These are phyloP conservation scores for Chelidonichthys spinosus DNA, from an alignment of 2,797 vertebrate genomes.

Conservation along the genomic window DNA sequence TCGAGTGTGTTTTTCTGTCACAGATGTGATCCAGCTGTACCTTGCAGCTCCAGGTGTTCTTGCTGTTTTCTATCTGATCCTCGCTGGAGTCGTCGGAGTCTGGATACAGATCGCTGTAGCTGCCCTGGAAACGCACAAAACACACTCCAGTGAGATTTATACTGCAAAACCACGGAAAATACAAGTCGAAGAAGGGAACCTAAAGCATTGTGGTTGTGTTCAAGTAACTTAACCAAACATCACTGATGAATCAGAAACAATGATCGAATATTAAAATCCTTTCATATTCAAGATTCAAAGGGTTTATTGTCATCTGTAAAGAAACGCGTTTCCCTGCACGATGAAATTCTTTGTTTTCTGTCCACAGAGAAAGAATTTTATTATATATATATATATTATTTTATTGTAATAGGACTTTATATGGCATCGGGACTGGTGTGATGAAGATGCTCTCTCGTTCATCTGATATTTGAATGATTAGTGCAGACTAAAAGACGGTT, in stretches of 20 bases:
- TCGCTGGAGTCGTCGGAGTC: slow-evolving; percentile 99
- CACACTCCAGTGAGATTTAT: background rate
- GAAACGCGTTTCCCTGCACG: too few relatives aligned
- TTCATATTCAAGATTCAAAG: background rate
- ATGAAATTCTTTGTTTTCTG: too few relatives aligned
- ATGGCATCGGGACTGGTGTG: too few relatives aligned
- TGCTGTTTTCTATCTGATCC: slow-evolving; percentile 99
- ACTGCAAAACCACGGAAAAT: background rate
- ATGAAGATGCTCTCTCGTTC: too few relatives aligned
- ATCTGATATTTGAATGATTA: too few relatives aligned
- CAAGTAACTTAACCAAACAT: background rate
- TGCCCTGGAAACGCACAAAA: slow-evolving; percentile 86
- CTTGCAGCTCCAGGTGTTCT: slow-evolving; percentile 99
- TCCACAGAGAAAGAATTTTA: too few relatives aligned
- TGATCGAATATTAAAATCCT: background rate
- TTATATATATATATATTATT: too few relatives aligned
- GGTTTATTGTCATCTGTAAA: too few relatives aligned
- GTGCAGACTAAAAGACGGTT: too few relatives aligned
- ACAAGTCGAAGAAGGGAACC: background rate
- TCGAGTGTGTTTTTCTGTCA: background rate
- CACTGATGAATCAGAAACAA: background rate
- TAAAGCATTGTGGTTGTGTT: background rate
- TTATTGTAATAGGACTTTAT: too few relatives aligned
- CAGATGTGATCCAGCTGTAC: slow-evolving; percentile 67
- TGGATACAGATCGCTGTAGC: slow-evolving; percentile 98